Evolutionary conservation across 35 echinoderm and acorn worm species (phyloP).

Genomic region (Holothuria glaberrima): DNA sequence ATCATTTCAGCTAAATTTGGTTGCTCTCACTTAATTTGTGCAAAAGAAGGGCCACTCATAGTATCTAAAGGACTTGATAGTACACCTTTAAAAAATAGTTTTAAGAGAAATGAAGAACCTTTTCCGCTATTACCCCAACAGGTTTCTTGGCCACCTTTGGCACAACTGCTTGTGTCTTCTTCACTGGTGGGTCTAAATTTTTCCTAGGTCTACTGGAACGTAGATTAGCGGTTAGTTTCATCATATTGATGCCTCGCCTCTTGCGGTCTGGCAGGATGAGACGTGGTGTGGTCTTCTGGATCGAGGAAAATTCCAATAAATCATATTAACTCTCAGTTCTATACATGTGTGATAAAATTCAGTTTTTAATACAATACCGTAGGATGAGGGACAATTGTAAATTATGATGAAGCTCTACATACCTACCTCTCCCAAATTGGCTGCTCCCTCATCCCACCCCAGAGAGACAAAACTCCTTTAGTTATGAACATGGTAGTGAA

Average conservation of each 20-base stretch:
- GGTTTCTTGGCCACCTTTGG: constrained; percentile 25
- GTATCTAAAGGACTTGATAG: not conserved
- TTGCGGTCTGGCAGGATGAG: constrained; percentile 88
- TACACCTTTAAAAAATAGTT: too few relatives aligned
- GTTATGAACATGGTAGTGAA: too few relatives aligned
- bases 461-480: too few relatives aligned
- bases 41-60: not conserved
- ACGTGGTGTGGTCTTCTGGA: constrained; percentile 73
- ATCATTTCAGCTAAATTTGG: too few relatives aligned
- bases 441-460: too few relatives aligned
- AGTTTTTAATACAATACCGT: too few relatives aligned
- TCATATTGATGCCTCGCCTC: constrained; percentile 89
- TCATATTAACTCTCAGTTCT: too few relatives aligned
- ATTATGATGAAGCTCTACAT: too few relatives aligned
- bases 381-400: too few relatives aligned
- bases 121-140: not conserved
- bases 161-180: not conserved
- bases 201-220: constrained; percentile 71
- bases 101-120: not conserved
- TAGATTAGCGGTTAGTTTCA: constrained; percentile 81
- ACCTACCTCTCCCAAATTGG: too few relatives aligned
- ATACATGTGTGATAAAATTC: too few relatives aligned
- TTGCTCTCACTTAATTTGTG: too few relatives aligned
- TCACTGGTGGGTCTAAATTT: constrained; percentile 35
- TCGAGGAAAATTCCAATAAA: not conserved